Percentiles rank a stretch among this genome's conserved stretches.
These are phyloP conservation scores for Prolemur simus DNA, from an alignment of 2,113 vertebrate genomes.

Conservation along the genomic window DNA sequence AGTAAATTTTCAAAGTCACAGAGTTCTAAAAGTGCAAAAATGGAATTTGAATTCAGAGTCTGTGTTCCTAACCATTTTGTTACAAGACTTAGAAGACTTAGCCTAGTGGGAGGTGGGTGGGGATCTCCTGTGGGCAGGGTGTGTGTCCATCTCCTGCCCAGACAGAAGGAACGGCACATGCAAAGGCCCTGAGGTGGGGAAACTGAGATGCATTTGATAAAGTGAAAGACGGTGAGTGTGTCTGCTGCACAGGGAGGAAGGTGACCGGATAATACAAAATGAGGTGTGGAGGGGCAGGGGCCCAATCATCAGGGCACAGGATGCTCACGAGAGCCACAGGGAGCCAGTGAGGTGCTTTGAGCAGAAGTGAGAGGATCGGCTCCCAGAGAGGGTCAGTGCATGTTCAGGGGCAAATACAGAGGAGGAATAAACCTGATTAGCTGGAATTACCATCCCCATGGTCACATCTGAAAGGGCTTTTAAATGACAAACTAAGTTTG, in stretches of 20 bases:
- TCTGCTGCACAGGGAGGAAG: neutral
- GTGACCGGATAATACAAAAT: accelerated
- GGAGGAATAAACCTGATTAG: neutral
- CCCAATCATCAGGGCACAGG: neutral
- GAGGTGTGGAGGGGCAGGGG: accelerated
- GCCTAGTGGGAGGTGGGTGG: accelerated
- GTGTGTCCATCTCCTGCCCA: neutral
- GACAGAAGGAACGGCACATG: neutral
- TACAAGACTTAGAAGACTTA: neutral
- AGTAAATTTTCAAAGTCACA: neutral
- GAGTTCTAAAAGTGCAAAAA: neutral
- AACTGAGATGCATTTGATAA: neutral
- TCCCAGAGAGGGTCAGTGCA: accelerated
- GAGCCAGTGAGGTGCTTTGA: neutral
- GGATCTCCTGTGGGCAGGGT: too few relatives aligned
- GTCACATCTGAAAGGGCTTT: neutral
- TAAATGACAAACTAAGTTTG: neutral
- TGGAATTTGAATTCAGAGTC: neutral
- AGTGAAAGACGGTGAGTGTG: neutral
- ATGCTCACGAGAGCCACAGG: accelerated
- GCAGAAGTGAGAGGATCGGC: neutral
- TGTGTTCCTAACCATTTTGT: neutral
- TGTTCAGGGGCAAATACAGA: accelerated
- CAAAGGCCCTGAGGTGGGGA: neutral
- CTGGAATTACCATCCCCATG: neutral